Base-by-base conservation (phyloP, 2,888 invertebrate species). In the Mythimna loreyi region DNA sequence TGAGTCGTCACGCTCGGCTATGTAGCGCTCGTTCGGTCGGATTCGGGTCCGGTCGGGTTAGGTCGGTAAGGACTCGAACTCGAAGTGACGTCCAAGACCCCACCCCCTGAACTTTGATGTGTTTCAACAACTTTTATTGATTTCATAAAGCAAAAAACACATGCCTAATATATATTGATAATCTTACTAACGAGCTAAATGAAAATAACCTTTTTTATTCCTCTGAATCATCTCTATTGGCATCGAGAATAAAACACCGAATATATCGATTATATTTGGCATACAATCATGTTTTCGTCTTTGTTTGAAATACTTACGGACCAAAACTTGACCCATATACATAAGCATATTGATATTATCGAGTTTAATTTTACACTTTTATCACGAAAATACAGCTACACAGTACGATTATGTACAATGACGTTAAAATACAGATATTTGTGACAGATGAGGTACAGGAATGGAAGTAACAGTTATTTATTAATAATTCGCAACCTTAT, bases 401-500 rank as follows among this genome's bases (percentile, higher is more conserved):
- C 16, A 47, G 30, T 55, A 60, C 25, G 43, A 53, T 4, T 66
- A 59, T 56, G 4, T 58, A 74, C 53, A 75, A 58, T 53, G 57
- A 45, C 28, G 8, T 50, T 56, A 23, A 47, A 43, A 68, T 61
- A 68, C 43, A 78, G 21, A 78, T 6, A 75, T 78, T 80, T 70
- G 65, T 76, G 60, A 76, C 66, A 19, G 21, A 49, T 56, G 61
- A 75, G 77, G 76, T 75, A 80, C 16, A 47, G 45, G 19, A 33
- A 16, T 69, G 80, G 81, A 76, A 76, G 76, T 60, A 43, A 56
- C 36, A 43, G 40, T 43, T 56, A n/a, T 59, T 69, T 55, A 53
- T 67, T 66, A 19, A 50, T 72, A 23, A 45, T 8, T 30, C n/a
- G 9, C 13, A 11, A 16, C 6, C 40, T 40, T 40, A 40, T 40